Conservation (phyloP, 2,113 vertebrate genomes). For the Anoplopoma fimbria region DNA sequence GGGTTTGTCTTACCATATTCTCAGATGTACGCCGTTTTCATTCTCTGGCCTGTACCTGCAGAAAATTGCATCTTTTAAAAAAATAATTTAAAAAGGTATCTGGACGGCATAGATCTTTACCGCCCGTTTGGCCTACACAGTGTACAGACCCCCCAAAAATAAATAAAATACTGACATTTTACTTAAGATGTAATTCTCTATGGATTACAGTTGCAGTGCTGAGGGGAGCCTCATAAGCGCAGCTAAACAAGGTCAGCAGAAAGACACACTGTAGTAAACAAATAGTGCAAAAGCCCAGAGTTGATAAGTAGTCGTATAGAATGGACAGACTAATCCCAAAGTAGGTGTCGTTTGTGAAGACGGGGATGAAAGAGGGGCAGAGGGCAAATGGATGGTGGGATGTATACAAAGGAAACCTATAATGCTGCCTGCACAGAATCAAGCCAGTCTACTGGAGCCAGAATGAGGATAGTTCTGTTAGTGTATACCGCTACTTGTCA, state of each 20-base stretch:
- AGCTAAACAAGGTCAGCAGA: constrained; percentile 78
- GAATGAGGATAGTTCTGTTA: neutral
- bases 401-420: neutral
- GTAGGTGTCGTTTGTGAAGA: constrained; percentile 75
- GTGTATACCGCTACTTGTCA: neutral
- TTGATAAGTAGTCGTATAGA: constrained; percentile 67
- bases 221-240: constrained; percentile 59
- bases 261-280: constrained; percentile 71
- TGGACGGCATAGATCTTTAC: constrained; percentile 47
- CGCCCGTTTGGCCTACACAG: constrained; percentile 51
- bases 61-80: constrained; percentile 92
- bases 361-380: constrained; percentile 42
- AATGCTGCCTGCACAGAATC: constrained; percentile 24
- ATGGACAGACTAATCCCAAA: constrained; percentile 87
- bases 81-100: constrained; percentile 48
- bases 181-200: constrained; percentile 65
- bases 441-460: constrained; percentile 36
- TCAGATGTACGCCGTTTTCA: constrained; percentile 99
- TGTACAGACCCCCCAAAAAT: constrained; percentile 41
- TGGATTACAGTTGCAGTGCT: constrained; percentile 70
- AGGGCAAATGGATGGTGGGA: constrained; percentile 48
- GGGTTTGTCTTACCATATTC: constrained; percentile 94
- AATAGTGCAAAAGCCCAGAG: constrained; percentile 73
- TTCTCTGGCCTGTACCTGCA: constrained; percentile 99
- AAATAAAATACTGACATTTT: constrained; percentile 54